These are phyloP conservation scores for Camponotus pennsylvanicus DNA, from an alignment of 1,140 invertebrate genomes.

Conservation along the genomic window DNA sequence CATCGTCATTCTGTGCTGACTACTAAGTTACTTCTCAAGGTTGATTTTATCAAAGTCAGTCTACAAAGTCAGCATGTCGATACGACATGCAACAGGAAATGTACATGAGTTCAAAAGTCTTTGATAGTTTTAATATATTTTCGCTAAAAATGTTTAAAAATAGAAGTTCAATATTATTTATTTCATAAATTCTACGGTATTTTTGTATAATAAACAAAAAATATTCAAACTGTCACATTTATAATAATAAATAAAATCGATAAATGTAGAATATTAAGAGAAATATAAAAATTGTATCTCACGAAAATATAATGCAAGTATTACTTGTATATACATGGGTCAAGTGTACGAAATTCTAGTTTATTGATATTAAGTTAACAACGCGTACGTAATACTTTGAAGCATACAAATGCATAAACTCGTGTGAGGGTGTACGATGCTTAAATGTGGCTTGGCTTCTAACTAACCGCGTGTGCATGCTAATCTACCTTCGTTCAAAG, in stretches of 20 bases:
- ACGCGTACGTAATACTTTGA: not conserved
- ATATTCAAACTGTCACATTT: not conserved
- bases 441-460: conserved; percentile 14
- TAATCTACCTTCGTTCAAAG: conserved; percentile 74
- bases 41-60: no score
- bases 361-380: conserved; percentile 2
- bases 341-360: not conserved
- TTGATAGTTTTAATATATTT: no score
- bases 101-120: no score
- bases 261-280: not conserved
- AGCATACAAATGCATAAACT: not conserved
- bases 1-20: no score
- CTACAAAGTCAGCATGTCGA: no score
- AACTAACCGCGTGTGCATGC: conserved; percentile 64
- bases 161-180: no score
- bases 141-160: no score
- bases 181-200: no score
- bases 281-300: not conserved
- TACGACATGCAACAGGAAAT: no score
- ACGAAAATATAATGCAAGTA: not conserved
- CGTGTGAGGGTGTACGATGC: not conserved
- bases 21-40: no score
- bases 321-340: not conserved
- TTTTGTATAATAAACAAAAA: not conserved
- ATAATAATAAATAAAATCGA: not conserved